Evolutionary conservation across 2,888 invertebrate species (phyloP).

Genomic region (Alsophila aescularia): DNA sequence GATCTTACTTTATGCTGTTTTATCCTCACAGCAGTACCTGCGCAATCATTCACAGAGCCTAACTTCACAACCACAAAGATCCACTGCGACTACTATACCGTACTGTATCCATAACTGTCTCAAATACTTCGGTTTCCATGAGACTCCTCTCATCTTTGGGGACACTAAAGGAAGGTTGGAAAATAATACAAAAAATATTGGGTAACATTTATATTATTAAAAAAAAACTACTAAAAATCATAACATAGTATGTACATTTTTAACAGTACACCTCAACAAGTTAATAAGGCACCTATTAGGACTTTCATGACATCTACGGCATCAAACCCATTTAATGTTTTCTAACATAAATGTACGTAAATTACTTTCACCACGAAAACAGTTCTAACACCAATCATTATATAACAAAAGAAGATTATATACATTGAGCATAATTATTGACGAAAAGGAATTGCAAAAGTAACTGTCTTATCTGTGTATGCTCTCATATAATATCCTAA

Average conservation of each 20-base stretch:
- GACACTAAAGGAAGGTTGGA: background rate
- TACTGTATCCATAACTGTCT: too few relatives aligned
- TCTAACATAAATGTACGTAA: constrained; percentile 54
- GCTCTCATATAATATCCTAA: too few relatives aligned
- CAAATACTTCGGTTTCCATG: too few relatives aligned
- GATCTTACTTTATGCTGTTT: too few relatives aligned
- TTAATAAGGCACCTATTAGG: constrained; percentile 74
- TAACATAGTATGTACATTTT: constrained; percentile 81
- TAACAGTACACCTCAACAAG: constrained; percentile 77
- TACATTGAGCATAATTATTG: constrained; percentile 72
- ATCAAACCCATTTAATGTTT: constrained; percentile 48
- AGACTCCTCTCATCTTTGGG: too few relatives aligned
- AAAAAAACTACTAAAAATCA: constrained; percentile 78
- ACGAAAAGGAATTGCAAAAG: constrained; percentile 7
- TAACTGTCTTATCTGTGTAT: too few relatives aligned
- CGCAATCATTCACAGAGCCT: too few relatives aligned
- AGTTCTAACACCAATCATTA: constrained; percentile 53
- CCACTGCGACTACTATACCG: too few relatives aligned
- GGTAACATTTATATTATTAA: constrained; percentile 79
- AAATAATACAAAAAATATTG: constrained; percentile 46
- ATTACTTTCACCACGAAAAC: constrained; percentile 66
- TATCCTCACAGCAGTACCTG: too few relatives aligned
- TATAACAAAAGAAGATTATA: constrained; percentile 53
- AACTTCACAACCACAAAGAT: too few relatives aligned
- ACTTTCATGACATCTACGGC: constrained; percentile 40